A percentile compares a stretch with the other conserved stretches of the same genome.
Conservation (phyloP, 2,888 invertebrate genomes). For the Drepana falcataria region DNA sequence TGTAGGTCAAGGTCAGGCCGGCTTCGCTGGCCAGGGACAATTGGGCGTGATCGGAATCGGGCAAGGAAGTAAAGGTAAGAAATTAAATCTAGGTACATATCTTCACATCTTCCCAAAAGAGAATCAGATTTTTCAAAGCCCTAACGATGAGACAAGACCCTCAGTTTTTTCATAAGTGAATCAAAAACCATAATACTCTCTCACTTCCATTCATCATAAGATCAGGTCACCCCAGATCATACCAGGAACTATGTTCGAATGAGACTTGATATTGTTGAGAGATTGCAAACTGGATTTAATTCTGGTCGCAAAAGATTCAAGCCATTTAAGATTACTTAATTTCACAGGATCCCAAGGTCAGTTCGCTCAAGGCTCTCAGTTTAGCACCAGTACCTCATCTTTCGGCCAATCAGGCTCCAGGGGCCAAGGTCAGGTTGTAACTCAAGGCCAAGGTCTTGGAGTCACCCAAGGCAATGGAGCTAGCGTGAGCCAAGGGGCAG, state of each 20-base stretch:
- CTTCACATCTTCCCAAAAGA: too few species aligned
- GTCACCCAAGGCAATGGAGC: constrained; percentile 12
- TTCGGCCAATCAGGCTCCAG: constrained; percentile 1
- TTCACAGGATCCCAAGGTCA: constrained; percentile 14
- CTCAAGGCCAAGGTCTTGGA: constrained; percentile 10
- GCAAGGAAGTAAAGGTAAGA: constrained; percentile 12
- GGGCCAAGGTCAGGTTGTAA: constrained; percentile 12
- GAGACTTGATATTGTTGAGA: too few species aligned
- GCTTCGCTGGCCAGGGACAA: constrained; percentile 10
- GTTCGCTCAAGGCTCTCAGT: constrained; percentile 20
- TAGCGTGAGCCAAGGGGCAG: constrained; percentile 13
- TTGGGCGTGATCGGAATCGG: constrained; percentile 12
- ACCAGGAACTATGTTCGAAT: too few species aligned
- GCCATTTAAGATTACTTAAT: too few species aligned
- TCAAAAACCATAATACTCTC: too few species aligned
- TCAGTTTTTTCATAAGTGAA: too few species aligned
- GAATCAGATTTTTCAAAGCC: too few species aligned
- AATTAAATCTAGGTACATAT: not conserved
- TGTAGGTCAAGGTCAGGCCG: constrained; percentile 23
- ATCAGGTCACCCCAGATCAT: too few species aligned
- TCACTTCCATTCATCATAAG: too few species aligned
- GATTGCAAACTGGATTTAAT: too few species aligned
- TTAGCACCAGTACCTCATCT: constrained; percentile 19
- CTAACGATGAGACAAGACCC: too few species aligned
- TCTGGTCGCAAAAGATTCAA: too few species aligned